phyloP scores from a whole-genome alignment of 2,888 invertebrate genomes.

The Fabriciana adippe region DNA sequence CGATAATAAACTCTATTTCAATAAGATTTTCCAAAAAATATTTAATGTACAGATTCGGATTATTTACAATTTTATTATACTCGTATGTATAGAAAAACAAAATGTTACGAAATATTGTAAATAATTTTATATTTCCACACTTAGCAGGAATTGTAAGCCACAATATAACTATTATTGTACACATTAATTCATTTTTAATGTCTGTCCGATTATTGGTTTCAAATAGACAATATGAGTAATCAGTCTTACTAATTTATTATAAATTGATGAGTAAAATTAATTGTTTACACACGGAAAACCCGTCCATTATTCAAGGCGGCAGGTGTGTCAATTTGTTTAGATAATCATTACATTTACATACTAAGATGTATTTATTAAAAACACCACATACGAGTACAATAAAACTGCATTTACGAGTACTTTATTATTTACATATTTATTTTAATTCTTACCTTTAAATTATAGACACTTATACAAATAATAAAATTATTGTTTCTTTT shows the following conservation, averaged over 20 bases:
- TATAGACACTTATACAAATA: no score
- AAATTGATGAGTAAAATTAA: slow-evolving; percentile 17
- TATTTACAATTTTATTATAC: no score
- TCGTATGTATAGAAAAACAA: no score
- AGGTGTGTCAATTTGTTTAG: slow-evolving; percentile 8
- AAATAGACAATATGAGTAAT: slow-evolving; percentile 12
- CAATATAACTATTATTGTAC: slow-evolving; percentile 6
- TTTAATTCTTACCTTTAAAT: no score
- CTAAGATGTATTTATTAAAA: not conserved
- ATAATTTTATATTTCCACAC: slow-evolving; percentile 1
- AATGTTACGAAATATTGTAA: not conserved
- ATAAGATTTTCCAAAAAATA: no score
- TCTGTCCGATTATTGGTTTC: slow-evolving; percentile 6
- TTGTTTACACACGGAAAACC: slow-evolving; percentile 21
- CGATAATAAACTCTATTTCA: no score
- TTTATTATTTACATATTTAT: no score
- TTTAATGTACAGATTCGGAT: no score
- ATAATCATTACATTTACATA: slow-evolving; percentile 4
- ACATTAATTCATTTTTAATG: slow-evolving; percentile 32
- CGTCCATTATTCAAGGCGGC: slow-evolving; percentile 3
- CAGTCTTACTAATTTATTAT: slow-evolving; percentile 19
- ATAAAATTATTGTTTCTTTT: no score
- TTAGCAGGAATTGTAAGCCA: slow-evolving; percentile 1
- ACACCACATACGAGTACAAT: not conserved
- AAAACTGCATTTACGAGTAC: no score